Conservation (phyloP, 2,888 invertebrate genomes). For the Rhodophaea formosa region DNA sequence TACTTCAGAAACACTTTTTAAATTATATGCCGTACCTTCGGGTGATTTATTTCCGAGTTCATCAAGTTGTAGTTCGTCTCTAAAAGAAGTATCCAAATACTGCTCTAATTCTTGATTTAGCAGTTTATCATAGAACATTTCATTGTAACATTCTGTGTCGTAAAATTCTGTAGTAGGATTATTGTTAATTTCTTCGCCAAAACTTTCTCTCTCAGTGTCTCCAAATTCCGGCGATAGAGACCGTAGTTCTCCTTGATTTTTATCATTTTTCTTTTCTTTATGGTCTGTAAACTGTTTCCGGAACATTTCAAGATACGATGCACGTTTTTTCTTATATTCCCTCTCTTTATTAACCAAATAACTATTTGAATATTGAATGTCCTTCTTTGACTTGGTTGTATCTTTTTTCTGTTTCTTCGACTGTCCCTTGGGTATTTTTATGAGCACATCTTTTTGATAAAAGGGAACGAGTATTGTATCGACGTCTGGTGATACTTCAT, state of each 20-base stretch:
- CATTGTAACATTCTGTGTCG: constrained; percentile 70
- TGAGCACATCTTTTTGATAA: constrained; percentile 72
- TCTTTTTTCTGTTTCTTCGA: constrained; percentile 40
- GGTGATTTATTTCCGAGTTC: constrained; percentile 38
- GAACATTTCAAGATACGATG: constrained; percentile 65
- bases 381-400: constrained; percentile 36
- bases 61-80: constrained; percentile 45
- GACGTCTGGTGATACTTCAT: constrained; percentile 43
- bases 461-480: constrained; percentile 73
- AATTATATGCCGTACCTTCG: constrained; percentile 44
- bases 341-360: constrained; percentile 61
- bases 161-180: constrained; percentile 52
- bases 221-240: constrained; percentile 70
- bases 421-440: constrained; percentile 60
- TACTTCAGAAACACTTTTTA: constrained; percentile 66
- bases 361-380: constrained; percentile 37
- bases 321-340: constrained; percentile 39
- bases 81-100: constrained; percentile 52
- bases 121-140: constrained; percentile 67
- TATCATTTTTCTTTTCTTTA: constrained; percentile 27
- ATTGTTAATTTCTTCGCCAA: constrained; percentile 49
- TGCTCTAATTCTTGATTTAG: constrained; percentile 48
- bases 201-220: constrained; percentile 68
- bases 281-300: constrained; percentile 55
- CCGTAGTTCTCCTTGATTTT: constrained; percentile 51